Base-by-base conservation (phyloP, 2,888 invertebrate genomes). In the Leptinotarsa peninsularis region DNA sequence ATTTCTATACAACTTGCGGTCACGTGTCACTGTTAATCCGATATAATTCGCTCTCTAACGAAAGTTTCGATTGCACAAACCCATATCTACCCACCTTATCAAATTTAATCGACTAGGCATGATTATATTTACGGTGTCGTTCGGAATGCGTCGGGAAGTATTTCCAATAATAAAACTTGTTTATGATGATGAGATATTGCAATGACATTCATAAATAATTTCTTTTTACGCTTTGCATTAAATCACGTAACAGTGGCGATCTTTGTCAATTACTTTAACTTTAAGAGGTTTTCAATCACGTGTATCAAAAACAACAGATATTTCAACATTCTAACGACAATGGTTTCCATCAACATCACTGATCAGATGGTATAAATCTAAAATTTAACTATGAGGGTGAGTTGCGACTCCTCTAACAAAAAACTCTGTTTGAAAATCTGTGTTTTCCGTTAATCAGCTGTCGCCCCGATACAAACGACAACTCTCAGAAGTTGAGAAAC, bases 81-180 rank as follows among this genome's bases (percentile, higher is more conserved):
- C 23, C 10, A 21, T 43, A 63, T 4, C 63, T 33, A 43, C 63
- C 63, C 63, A 63, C 63, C 63, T 33, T 33, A 63, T 63, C n/a
- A 63, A 63, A 63, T 33, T 63, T 33, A 63, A 63, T 68, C 68
- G 73, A 73, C 27, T 58, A 63, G 67, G 74, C 63, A 60, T 27
- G 63, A 60, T 52, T 63, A 67, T 58, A 75, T 75, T 71, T 75
- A 75, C 71, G 71, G 67, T 71, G 63, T 60, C 71, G 71, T 71
- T 67, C 71, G 58, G 60, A 58, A 75, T 17, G 43, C 33, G 33
- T 63, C 63, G 33, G 43, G 43, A 43, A 63, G 63, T 63, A 33
- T 63, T 63, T 63, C 15, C 10, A n/a, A 63, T 63, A 63, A 63
- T 63, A 63, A 63, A 63, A 63, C 63, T 33, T 63, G 63, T 63